These are phyloP conservation scores for Myotis findleyi DNA, from an alignment of 2,797 vertebrate genomes.

Conservation along the genomic window DNA sequence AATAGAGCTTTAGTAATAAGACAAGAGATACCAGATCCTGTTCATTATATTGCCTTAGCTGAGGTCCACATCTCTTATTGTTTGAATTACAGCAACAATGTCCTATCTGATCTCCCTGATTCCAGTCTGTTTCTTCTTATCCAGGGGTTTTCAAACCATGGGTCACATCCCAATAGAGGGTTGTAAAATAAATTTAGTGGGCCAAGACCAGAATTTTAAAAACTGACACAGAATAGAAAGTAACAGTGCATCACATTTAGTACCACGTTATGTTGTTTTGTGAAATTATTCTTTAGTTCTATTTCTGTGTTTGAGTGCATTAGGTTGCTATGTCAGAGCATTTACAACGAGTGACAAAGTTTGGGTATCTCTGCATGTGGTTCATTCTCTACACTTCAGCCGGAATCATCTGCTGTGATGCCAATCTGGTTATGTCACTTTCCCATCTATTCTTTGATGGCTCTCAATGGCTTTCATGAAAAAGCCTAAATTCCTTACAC, in stretches of 20 bases:
- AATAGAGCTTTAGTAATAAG: constrained; percentile 24
- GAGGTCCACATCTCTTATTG: neutral
- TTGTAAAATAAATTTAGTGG: constrained; percentile 23
- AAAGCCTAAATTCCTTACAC: neutral
- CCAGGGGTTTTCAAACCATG: neutral
- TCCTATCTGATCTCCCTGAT: constrained; percentile 13
- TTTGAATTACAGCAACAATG: neutral
- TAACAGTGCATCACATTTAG: neutral
- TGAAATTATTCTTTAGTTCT: neutral
- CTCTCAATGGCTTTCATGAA: neutral
- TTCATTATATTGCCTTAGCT: neutral
- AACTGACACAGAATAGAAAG: neutral
- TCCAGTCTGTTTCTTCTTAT: constrained; percentile 27
- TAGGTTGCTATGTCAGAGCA: neutral
- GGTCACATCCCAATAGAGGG: neutral
- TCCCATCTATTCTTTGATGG: neutral
- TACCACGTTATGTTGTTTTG: neutral
- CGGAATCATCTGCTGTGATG: neutral
- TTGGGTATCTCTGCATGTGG: neutral
- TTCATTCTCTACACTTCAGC: neutral
- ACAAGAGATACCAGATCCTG: constrained; percentile 27
- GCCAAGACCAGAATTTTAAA: constrained; percentile 10
- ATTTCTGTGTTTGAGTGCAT: neutral
- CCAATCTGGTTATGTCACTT: neutral
- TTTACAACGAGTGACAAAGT: neutral